Percentiles rank a stretch among this genome's conserved stretches.
phyloP scores from a whole-genome alignment of 2,888 invertebrate genomes.

The Philhelius pedissequus region DNA sequence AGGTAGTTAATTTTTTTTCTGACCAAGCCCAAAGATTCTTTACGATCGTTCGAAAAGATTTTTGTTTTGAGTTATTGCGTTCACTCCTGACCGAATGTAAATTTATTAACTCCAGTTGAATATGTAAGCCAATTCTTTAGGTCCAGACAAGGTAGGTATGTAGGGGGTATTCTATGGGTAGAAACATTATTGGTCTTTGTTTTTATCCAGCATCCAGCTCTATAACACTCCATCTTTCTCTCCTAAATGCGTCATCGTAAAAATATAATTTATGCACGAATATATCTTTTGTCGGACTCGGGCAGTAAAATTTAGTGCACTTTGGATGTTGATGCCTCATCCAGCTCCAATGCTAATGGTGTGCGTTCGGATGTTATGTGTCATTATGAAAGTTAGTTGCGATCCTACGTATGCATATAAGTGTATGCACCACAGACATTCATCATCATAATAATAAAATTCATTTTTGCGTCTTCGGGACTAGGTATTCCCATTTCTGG shows the following conservation, averaged over 20 bases:
- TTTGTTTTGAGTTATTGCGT: constrained; percentile 57
- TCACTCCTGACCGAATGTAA: constrained; percentile 31
- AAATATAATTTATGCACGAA: constrained; percentile 62
- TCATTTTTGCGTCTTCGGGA: not conserved
- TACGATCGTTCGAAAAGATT: constrained; percentile 37
- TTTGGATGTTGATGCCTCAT: not conserved
- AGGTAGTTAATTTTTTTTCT: not conserved
- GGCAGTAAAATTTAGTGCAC: constrained; percentile 38
- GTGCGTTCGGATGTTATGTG: constrained; percentile 13
- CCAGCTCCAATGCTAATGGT: constrained; percentile 34
- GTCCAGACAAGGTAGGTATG: not conserved
- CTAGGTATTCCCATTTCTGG: not conserved
- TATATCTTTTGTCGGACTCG: not conserved
- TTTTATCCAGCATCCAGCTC: constrained; percentile 3
- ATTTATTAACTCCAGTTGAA: constrained; percentile 50
- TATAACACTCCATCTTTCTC: constrained; percentile 22
- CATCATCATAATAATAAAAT: constrained; percentile 27
- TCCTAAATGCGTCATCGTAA: constrained; percentile 59
- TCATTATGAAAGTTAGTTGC: constrained; percentile 19
- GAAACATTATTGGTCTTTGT: constrained; percentile 12
- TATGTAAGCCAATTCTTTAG: not conserved
- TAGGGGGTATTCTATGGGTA: no score
- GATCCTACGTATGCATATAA: not conserved
- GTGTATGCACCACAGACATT: constrained; percentile 40
- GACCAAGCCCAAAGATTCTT: not conserved